These are phyloP conservation scores for Azorinus chamasolen DNA, from an alignment of 2,888 invertebrate genomes.

Conservation along the genomic window DNA sequence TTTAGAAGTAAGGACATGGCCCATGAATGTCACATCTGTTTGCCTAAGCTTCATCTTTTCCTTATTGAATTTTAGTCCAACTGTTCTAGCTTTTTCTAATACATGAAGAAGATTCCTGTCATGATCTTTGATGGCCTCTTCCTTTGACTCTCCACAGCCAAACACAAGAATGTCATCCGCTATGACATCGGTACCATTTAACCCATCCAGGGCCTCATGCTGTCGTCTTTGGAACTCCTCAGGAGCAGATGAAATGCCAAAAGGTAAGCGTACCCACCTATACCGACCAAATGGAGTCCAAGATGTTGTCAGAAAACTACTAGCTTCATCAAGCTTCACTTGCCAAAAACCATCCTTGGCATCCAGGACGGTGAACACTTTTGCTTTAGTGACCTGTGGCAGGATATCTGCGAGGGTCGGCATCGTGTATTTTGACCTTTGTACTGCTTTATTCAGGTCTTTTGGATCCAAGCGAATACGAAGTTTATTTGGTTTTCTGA, in stretches of 20 bases:
- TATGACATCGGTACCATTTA: constrained; percentile 54
- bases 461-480: constrained; percentile 58
- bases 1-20: constrained; percentile 51
- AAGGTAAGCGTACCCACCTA: constrained; percentile 63
- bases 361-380: constrained; percentile 61
- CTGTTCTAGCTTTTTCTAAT: constrained; percentile 39
- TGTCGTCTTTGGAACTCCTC: constrained; percentile 62
- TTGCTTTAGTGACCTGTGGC: constrained; percentile 53
- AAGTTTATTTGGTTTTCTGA: constrained; percentile 24
- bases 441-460: constrained; percentile 56
- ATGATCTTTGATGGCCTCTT: constrained; percentile 51
- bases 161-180: constrained; percentile 65
- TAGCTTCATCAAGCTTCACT: constrained; percentile 53
- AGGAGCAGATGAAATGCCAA: constrained; percentile 56
- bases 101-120: constrained; percentile 44
- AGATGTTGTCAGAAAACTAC: constrained; percentile 63
- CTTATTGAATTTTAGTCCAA: constrained; percentile 41
- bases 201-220: constrained; percentile 57
- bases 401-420: constrained; percentile 65
- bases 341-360: constrained; percentile 60
- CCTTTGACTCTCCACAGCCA: constrained; percentile 44
- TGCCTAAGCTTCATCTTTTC: constrained; percentile 50
- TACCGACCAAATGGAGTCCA: constrained; percentile 63
- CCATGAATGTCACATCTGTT: constrained; percentile 52
- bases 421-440: constrained; percentile 50